A percentile compares a stretch with the other conserved stretches of the same genome.
Evolutionary conservation across 2,797 vertebrate genomes (phyloP).

Genomic region (Mergus octosetaceus): DNA sequence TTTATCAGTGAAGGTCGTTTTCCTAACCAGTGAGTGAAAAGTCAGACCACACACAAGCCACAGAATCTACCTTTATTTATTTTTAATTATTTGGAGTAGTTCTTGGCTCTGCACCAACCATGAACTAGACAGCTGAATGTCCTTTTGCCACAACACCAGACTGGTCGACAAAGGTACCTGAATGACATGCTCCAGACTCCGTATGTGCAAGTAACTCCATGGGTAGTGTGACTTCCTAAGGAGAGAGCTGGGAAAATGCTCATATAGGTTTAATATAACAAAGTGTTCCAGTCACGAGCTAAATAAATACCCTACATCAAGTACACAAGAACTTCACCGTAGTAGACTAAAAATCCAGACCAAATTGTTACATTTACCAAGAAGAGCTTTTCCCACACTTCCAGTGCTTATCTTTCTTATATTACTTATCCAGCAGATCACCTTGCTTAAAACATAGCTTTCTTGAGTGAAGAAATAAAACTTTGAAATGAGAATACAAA

Average conservation of each 20-base stretch:
- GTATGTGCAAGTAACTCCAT: not conserved
- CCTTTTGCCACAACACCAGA: not conserved
- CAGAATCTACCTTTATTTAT: not conserved
- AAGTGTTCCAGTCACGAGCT: not conserved
- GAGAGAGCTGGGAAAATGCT: not conserved
- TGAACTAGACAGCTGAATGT: not conserved
- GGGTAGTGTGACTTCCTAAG: not conserved
- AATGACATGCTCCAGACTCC: not conserved
- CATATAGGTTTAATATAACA: not conserved
- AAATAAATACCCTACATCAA: constrained; percentile 22
- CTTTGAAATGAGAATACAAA: not conserved
- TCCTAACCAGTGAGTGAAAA: not conserved
- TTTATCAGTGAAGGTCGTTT: not conserved
- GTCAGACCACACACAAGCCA: fast-evolving
- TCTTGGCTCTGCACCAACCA: not conserved
- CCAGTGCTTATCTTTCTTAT: not conserved
- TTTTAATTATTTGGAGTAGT: not conserved
- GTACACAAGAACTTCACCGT: not conserved
- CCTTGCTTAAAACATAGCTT: constrained; percentile 8
- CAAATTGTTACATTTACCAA: not conserved
- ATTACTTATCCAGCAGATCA: not conserved
- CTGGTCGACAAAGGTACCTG: not conserved
- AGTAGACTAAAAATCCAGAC: not conserved
- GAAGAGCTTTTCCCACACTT: not conserved
- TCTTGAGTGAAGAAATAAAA: not conserved